A percentile compares a stretch with the other conserved stretches of the same genome.
Conservation (phyloP, 2,888 invertebrate genomes). For the Diarsia mendica region DNA sequence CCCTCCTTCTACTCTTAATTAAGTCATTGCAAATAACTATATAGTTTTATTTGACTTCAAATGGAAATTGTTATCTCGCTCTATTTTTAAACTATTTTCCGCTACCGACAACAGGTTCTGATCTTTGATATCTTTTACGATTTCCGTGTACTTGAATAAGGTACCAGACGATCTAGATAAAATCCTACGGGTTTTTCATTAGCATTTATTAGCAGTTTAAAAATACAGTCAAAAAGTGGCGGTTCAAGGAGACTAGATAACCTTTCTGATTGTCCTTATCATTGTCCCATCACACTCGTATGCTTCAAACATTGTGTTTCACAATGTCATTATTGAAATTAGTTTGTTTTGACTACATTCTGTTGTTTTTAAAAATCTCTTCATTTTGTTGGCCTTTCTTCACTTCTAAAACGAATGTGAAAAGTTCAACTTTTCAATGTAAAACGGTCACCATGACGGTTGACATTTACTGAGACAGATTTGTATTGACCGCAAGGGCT, state of each 20-base stretch:
- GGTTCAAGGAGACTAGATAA: slow-evolving; percentile 87
- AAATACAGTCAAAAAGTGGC: slow-evolving; percentile 80
- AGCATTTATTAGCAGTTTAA: slow-evolving; percentile 79
- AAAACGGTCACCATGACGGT: slow-evolving; percentile 63
- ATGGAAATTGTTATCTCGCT: slow-evolving; percentile 42
- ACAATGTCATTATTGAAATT: slow-evolving; percentile 77
- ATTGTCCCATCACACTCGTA: slow-evolving; percentile 77
- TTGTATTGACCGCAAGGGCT: slow-evolving; percentile 65
- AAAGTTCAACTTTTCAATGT: slow-evolving; percentile 56
- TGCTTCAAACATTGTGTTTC: slow-evolving; percentile 73
- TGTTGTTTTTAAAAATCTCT: slow-evolving; percentile 45
- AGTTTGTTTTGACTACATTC: slow-evolving; percentile 65
- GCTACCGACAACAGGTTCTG: slow-evolving; percentile 36
- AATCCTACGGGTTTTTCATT: slow-evolving; percentile 77
- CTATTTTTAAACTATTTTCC: slow-evolving; percentile 48
- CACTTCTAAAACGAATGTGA: slow-evolving; percentile 55
- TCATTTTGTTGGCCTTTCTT: slow-evolving; percentile 19
- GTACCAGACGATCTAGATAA: slow-evolving; percentile 73
- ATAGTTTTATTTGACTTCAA: slow-evolving; percentile 52
- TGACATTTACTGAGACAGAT: slow-evolving; percentile 67
- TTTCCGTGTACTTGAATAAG: slow-evolving; percentile 64
- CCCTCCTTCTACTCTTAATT: slow-evolving; percentile 44
- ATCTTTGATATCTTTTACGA: slow-evolving; percentile 43
- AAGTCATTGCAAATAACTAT: slow-evolving; percentile 36
- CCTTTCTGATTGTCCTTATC: slow-evolving; percentile 86